These are phyloP conservation scores for Megaleporinus macrocephalus DNA, from an alignment of 2,113 vertebrate species.

Conservation along the genomic window DNA sequence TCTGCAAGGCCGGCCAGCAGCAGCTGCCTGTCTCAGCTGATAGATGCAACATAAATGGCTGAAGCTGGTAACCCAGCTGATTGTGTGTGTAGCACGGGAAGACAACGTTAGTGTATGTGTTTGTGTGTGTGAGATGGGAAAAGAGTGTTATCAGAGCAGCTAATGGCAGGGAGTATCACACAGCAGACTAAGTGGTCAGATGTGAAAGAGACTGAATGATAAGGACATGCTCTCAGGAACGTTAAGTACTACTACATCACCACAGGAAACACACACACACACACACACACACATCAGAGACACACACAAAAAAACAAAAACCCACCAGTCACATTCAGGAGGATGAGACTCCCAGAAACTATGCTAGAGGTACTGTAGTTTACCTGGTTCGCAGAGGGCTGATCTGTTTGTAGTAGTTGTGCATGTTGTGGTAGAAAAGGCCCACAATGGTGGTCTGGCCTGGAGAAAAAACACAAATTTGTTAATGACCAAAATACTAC, in stretches of 20 bases:
- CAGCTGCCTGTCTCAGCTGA: neutral
- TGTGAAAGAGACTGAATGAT: conserved; percentile 27
- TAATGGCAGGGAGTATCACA: conserved; percentile 51
- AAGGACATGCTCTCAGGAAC: conserved; percentile 34
- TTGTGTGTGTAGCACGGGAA: neutral
- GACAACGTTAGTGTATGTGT: neutral
- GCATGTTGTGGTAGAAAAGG: conserved; percentile 90
- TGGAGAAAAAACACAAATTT: conserved; percentile 59
- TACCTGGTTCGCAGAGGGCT: conserved; percentile 85
- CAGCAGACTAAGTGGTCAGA: conserved; percentile 23
- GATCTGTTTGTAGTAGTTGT: conserved; percentile 84
- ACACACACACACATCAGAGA: conserved; percentile 6
- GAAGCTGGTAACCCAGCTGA: neutral
- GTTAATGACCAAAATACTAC: neutral
- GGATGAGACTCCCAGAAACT: neutral
- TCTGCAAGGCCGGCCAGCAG: neutral
- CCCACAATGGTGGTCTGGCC: conserved; percentile 91
- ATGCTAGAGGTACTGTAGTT: neutral
- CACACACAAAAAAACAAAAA: neutral
- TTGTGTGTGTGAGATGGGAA: conserved; percentile 17
- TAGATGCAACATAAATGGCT: neutral
- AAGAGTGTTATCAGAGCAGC: conserved; percentile 35
- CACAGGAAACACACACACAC: conserved; percentile 32
- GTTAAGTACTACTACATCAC: conserved; percentile 7
- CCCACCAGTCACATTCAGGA: neutral